These are phyloP conservation scores for Cyphomyrus discorhynchus DNA, from an alignment of 2,113 vertebrate species.

Conservation along the genomic window DNA sequence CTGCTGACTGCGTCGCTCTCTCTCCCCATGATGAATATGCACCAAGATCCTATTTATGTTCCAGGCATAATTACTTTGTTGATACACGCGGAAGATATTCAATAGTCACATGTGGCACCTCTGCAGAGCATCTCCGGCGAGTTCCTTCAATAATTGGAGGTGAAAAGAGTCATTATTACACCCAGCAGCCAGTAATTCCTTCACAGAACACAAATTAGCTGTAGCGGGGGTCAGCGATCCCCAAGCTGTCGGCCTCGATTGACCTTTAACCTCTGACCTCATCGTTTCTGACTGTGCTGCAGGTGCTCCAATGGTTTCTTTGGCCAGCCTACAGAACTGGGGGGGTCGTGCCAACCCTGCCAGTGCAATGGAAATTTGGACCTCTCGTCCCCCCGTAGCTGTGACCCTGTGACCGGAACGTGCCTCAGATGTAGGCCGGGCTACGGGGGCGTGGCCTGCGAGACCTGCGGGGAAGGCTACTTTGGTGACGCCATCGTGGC, in stretches of 20 bases:
- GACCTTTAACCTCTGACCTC: conserved; percentile 1
- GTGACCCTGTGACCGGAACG: conserved; percentile 83
- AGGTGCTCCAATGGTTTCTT: conserved; percentile 91
- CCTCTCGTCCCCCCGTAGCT: conserved; percentile 74
- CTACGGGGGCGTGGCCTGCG: conserved; percentile 74
- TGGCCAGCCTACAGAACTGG: conserved; percentile 73
- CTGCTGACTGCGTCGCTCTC: neutral
- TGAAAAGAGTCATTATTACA: neutral
- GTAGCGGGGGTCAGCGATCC: neutral
- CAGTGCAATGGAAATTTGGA: conserved; percentile 87
- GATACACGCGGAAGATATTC: neutral
- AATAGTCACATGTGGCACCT: neutral
- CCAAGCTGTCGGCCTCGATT: neutral
- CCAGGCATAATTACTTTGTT: neutral
- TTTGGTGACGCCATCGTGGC: conserved; percentile 80
- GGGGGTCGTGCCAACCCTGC: conserved; percentile 81
- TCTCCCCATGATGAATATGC: neutral
- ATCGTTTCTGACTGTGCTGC: conserved; percentile 17
- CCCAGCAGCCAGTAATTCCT: neutral
- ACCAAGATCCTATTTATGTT: neutral
- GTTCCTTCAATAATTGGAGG: neutral
- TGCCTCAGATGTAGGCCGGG: conserved; percentile 85
- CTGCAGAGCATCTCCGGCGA: neutral
- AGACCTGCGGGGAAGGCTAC: conserved; percentile 80
- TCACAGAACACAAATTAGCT: neutral